Evolutionary conservation across 2,113 vertebrate genomes (phyloP), one percentile per base, ranked within the genome.

Genomic region (Prionailurus bengalensis): DNA sequence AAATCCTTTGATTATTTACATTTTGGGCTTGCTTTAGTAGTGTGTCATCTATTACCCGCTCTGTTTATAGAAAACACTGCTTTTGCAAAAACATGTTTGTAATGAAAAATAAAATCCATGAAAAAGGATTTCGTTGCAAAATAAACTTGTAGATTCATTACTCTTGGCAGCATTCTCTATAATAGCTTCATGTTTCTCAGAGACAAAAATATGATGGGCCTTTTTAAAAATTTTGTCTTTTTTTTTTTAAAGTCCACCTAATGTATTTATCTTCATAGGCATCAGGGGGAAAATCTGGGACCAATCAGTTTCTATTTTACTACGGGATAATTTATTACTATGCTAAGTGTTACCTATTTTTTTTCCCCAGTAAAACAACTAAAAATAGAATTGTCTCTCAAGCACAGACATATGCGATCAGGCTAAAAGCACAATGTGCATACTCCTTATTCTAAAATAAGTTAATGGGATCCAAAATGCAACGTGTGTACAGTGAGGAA

Each of bases 21-120:
- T 96, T 98, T 80, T 97, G 98, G 96, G 89, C 93, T 97, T 95
- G 74, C 39, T 83, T 83, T 83, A 86, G 66, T 94, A 97, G 89
- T 95, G 89, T 96, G 73, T 95, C 90, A 98, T 98, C 97, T 95
- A 96, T 98, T 98, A 98, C 79, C 94, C 80, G 85, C 66, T 96
- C 91, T 98, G 98, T 99, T 98, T 98, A 99, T 83, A 98, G 97
- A 98, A 96, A 68, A 16, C 88, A 88, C 92, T 91, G 96, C 91
- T 91, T 94, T 98, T 98, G 97, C 96, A 96, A 97, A 98, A 98
- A 98, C 88, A 98, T 94, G 98, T 96, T 98, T 96, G 80, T 84
- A 39, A 93, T 96, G 96, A 97, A 97, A 88, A 96, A 74, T 87
- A 94, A 96, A 98, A 98, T 89, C 97, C 96, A 96, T 78, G 92